phyloP scores from a whole-genome alignment of 2,797 vertebrate genomes.

The Crenuchus spilurus region DNA sequence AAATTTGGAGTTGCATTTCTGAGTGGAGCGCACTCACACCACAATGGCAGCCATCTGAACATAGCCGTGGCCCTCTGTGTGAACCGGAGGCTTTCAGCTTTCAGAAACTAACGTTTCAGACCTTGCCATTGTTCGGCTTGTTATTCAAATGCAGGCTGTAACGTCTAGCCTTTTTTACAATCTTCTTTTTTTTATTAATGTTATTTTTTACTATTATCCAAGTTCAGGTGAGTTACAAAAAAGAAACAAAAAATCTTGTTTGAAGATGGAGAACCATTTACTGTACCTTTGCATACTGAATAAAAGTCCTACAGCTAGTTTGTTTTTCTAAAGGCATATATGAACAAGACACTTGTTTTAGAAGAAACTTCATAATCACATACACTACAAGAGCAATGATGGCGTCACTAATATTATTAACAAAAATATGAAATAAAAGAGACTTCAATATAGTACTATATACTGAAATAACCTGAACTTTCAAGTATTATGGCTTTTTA shows the following conservation, averaged over 20 bases:
- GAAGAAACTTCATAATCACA: not conserved
- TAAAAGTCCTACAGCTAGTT: not conserved
- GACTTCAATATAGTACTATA: not conserved
- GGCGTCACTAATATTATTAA: not conserved
- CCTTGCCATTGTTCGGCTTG: slow-evolving; percentile 7
- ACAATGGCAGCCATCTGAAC: slow-evolving; percentile 12
- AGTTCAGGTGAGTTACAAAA: not conserved
- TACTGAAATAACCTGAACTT: not conserved
- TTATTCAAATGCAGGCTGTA: slow-evolving; percentile 29
- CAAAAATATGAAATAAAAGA: not conserved
- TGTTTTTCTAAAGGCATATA: not conserved
- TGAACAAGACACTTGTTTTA: not conserved
- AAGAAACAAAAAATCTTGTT: not conserved
- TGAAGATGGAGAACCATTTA: not conserved
- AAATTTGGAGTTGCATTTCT: slow-evolving; percentile 23
- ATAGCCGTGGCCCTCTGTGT: not conserved
- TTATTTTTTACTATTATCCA: not conserved
- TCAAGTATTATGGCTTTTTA: not conserved
- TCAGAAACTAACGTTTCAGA: slow-evolving; percentile 23
- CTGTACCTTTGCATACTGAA: slow-evolving; percentile 3
- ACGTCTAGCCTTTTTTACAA: not conserved
- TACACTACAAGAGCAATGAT: not conserved
- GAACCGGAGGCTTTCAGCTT: slow-evolving; percentile 31
- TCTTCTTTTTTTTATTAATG: not conserved
- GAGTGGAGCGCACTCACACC: not conserved